Conservation (phyloP, 2,113 vertebrate species). For the Micromys minutus region DNA sequence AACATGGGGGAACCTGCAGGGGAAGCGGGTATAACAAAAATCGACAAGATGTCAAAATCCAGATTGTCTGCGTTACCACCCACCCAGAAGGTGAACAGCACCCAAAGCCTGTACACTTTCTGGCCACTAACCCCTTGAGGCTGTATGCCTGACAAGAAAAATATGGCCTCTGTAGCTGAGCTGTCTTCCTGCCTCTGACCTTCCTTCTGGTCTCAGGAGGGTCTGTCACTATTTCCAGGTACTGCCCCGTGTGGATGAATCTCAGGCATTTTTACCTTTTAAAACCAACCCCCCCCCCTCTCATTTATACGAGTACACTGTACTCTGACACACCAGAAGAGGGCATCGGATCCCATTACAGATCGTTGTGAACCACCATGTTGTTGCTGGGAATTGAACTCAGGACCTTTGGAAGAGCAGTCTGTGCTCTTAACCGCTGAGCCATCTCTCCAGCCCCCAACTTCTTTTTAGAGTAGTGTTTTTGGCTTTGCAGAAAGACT, state of each 20-base stretch:
- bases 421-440: no score
- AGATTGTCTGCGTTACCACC: not conserved
- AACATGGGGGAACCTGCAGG: slow-evolving; percentile 38
- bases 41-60: not conserved
- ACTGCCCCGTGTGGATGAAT: not conserved
- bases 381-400: no score
- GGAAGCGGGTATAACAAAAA: not conserved
- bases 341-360: no score
- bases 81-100: not conserved
- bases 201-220: not conserved
- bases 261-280: not conserved
- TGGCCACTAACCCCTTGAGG: not conserved
- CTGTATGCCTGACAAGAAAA: not conserved
- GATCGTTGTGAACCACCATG: no score
- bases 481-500: not conserved
- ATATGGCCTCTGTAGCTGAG: fast-evolving
- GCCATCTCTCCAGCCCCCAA: no score
- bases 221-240: no score
- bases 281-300: not conserved
- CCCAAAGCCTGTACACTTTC: not conserved
- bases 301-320: no score
- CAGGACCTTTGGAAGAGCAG: no score
- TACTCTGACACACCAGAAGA: no score
- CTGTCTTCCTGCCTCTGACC: not conserved
- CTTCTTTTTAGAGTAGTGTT: not conserved